phyloP scores from a whole-genome alignment of 2,797 vertebrate genomes.

The Momotus momota region DNA sequence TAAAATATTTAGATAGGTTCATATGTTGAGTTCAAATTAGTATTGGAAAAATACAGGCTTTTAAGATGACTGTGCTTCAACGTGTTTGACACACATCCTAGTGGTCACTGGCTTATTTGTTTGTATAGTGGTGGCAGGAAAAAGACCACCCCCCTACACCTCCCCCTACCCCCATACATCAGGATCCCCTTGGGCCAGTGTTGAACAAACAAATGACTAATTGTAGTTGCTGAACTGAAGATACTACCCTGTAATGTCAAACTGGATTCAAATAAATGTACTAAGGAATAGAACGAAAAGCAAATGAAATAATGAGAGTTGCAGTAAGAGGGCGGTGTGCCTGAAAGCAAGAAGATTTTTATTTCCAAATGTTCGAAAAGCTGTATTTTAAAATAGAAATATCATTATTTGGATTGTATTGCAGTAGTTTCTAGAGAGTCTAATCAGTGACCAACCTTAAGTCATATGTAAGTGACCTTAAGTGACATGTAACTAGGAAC shows the following conservation, averaged over 20 bases:
- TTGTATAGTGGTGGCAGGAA: not conserved
- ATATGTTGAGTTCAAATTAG: not conserved
- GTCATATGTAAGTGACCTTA: not conserved
- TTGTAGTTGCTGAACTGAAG: not conserved
- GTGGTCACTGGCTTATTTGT: not conserved
- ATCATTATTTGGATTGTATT: not conserved
- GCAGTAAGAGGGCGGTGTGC: not conserved
- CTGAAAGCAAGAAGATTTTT: constrained; percentile 1
- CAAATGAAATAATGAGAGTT: not conserved
- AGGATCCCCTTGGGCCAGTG: not conserved
- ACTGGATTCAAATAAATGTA: not conserved
- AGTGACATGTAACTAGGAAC: not conserved
- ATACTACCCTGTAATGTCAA: not conserved
- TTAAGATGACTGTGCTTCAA: not conserved
- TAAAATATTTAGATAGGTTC: not conserved
- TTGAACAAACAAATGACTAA: not conserved
- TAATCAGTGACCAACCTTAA: not conserved
- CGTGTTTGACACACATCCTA: not conserved
- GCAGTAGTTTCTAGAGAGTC: not conserved
- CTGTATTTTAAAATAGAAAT: not conserved
- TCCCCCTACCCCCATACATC: not conserved
- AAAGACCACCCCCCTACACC: not conserved
- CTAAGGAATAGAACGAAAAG: not conserved
- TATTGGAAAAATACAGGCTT: not conserved
- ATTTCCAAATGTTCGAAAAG: not conserved